These are phyloP conservation scores for Matsumurasca onukii DNA, from an alignment of 1,140 invertebrate genomes.

Conservation along the genomic window DNA sequence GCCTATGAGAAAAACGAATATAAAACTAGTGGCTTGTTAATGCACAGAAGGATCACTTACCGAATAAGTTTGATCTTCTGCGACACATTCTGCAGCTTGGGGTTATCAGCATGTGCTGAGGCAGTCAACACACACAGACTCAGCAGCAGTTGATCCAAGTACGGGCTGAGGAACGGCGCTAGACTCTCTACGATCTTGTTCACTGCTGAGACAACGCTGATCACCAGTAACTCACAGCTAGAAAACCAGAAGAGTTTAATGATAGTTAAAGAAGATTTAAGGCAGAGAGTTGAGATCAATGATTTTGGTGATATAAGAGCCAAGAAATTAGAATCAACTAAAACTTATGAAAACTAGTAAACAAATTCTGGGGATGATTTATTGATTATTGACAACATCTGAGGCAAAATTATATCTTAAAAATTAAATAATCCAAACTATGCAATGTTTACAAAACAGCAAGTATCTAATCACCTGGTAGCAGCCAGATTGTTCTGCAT, in stretches of 20 bases:
- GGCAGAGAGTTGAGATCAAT: too few species aligned
- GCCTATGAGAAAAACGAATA: conserved; percentile 4
- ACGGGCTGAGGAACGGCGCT: conserved; percentile 79
- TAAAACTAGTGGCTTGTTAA: too few species aligned
- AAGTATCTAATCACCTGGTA: neutral
- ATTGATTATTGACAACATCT: too few species aligned
- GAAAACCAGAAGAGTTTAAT: conserved; percentile 18
- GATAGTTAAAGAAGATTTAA: too few species aligned
- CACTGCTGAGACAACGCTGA: conserved; percentile 70
- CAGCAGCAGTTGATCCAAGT: conserved; percentile 71
- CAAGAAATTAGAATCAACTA: too few species aligned
- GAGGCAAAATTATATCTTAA: too few species aligned
- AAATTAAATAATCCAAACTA: too few species aligned
- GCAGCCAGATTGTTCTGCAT: neutral
- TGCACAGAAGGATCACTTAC: too few species aligned
- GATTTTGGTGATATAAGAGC: too few species aligned
- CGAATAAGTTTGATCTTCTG: conserved; percentile 60
- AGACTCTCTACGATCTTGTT: conserved; percentile 80
- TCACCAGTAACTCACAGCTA: conserved; percentile 34
- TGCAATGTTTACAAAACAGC: too few species aligned
- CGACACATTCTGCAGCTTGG: conserved; percentile 48
- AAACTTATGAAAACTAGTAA: too few species aligned
- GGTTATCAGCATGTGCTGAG: conserved; percentile 8
- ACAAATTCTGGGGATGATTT: too few species aligned
- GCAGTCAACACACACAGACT: conserved; percentile 60